These are phyloP conservation scores for Limnephilus rhombicus DNA, from an alignment of 2,888 invertebrate genomes.

Conservation along the genomic window DNA sequence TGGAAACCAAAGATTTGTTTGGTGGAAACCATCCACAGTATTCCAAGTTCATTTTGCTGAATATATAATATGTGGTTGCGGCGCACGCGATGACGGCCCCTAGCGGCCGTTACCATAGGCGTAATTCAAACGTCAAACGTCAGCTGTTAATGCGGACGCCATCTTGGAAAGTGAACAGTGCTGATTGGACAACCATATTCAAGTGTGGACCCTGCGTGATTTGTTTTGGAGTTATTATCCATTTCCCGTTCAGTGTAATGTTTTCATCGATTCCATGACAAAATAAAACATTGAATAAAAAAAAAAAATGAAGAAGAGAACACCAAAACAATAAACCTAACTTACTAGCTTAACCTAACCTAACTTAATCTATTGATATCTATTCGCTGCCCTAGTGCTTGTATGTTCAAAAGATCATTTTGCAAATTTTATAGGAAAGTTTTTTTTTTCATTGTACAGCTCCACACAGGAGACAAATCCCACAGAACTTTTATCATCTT, in stretches of 20 bases:
- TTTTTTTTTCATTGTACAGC: too few relatives aligned
- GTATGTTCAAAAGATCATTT: too few relatives aligned
- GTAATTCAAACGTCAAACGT: constrained; percentile 42
- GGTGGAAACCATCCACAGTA: background rate
- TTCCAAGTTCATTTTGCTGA: background rate
- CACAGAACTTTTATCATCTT: too few relatives aligned
- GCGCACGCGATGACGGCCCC: constrained; percentile 34
- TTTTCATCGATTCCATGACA: background rate
- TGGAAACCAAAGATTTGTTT: too few relatives aligned
- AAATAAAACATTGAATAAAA: too few relatives aligned
- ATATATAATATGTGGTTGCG: background rate
- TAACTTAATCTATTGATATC: too few relatives aligned
- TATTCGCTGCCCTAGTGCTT: too few relatives aligned
- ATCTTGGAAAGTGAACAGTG: constrained; percentile 16
- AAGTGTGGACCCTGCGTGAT: background rate
- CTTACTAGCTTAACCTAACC: too few relatives aligned
- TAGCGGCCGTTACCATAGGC: constrained; percentile 8
- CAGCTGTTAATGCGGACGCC: constrained; percentile 21
- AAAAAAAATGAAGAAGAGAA: too few relatives aligned
- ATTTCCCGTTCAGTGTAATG: background rate
- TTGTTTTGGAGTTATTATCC: background rate
- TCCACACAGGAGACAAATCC: too few relatives aligned
- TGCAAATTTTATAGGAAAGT: too few relatives aligned
- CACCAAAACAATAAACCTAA: too few relatives aligned
- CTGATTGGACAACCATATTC: constrained; percentile 15